phyloP scores from a whole-genome alignment of 2,113 vertebrate species.

The Trochalopteron elliotii region DNA sequence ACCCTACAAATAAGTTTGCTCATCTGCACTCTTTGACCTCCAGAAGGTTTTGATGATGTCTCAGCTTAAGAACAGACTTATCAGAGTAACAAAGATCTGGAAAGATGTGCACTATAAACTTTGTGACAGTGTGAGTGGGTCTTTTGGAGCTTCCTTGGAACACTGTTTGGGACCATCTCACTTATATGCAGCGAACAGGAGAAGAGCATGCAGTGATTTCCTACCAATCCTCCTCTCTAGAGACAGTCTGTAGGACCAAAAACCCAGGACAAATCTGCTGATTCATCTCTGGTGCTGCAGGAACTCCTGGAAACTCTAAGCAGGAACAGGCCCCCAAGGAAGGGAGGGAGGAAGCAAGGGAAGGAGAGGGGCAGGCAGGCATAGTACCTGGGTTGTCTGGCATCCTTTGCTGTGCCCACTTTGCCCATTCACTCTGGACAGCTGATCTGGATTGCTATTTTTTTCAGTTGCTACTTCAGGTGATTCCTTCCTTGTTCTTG shows the following conservation, averaged over 20 bases:
- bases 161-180: background rate
- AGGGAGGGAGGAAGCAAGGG: too few relatives aligned
- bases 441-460: too few relatives aligned
- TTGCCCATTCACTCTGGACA: too few relatives aligned
- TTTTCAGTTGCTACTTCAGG: too few relatives aligned
- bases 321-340: too few relatives aligned
- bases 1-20: background rate
- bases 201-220: background rate
- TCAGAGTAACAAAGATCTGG: background rate
- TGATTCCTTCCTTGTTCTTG: too few relatives aligned
- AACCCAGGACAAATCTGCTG: background rate
- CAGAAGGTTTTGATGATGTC: background rate
- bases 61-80: background rate
- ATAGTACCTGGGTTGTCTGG: too few relatives aligned
- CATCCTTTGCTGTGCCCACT: too few relatives aligned
- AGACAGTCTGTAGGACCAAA: background rate
- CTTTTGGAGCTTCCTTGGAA: background rate
- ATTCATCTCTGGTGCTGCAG: background rate
- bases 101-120: background rate
- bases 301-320: background rate
- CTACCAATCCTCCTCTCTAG: background rate
- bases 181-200: background rate
- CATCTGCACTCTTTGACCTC: background rate
- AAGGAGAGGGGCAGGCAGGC: too few relatives aligned
- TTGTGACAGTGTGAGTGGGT: background rate